Percentiles rank a stretch among this genome's conserved stretches.
These are phyloP conservation scores for Astatotilapia flaviijosephi DNA, from an alignment of 2,113 vertebrate species.

Conservation along the genomic window DNA sequence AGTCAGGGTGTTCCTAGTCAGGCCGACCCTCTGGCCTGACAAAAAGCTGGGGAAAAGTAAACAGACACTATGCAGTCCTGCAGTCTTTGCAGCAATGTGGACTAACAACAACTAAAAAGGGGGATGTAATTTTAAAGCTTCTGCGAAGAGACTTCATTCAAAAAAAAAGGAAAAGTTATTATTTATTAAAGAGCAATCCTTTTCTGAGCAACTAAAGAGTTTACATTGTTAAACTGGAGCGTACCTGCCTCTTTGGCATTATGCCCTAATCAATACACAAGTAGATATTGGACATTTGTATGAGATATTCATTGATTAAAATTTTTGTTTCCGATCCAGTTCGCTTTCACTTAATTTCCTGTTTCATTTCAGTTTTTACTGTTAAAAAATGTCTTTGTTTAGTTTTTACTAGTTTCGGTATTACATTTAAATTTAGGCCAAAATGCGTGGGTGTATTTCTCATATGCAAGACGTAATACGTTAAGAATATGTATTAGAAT, in stretches of 20 bases:
- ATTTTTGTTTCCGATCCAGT: neutral
- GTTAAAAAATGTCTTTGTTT: neutral
- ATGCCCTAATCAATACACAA: neutral
- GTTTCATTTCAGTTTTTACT: neutral
- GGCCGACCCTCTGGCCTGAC: neutral
- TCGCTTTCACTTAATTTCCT: neutral
- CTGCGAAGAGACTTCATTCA: neutral
- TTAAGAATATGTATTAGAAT: neutral
- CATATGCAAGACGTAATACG: neutral
- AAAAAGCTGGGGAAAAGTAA: constrained; percentile 21
- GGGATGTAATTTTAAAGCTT: neutral
- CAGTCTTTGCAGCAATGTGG: neutral
- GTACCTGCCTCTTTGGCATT: neutral
- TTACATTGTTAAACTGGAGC: neutral
- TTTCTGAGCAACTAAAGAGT: neutral
- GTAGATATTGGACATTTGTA: neutral
- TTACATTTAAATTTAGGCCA: neutral
- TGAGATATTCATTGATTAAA: neutral
- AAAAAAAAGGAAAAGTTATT: neutral
- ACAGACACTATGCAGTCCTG: neutral
- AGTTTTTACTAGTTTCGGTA: neutral
- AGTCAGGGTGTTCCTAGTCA: constrained; percentile 25
- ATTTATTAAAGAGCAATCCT: neutral
- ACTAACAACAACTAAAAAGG: neutral
- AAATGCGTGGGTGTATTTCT: neutral